A percentile compares a stretch with the other conserved stretches of the same genome.
phyloP scores from a whole-genome alignment of 1,140 invertebrate genomes.

The Drosophila insularis region DNA sequence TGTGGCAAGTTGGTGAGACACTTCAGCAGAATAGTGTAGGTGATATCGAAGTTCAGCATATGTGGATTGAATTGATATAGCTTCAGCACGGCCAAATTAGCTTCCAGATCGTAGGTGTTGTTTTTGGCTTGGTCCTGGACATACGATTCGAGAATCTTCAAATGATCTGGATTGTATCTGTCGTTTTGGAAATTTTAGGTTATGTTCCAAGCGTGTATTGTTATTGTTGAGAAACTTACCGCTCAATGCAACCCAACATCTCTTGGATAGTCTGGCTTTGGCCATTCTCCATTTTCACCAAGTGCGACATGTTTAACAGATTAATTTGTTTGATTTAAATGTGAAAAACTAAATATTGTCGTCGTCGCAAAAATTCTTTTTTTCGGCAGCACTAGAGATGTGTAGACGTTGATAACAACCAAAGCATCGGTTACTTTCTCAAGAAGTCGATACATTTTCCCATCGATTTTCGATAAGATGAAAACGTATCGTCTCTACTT shows the following conservation, averaged over 20 bases:
- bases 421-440: neutral
- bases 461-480: neutral
- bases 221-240: constrained; percentile 82
- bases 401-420: neutral
- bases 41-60: constrained; percentile 92
- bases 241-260: constrained; percentile 89
- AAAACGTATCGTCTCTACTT: too few relatives aligned
- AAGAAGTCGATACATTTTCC: neutral
- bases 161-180: constrained; percentile 97
- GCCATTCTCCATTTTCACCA: constrained; percentile 85
- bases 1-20: constrained; percentile 98
- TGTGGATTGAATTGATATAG: constrained; percentile 97
- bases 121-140: constrained; percentile 96
- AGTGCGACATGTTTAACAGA: constrained; percentile 63
- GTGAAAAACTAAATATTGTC: constrained; percentile 9
- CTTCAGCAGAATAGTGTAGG: constrained; percentile 93
- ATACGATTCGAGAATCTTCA: constrained; percentile 94
- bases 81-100: constrained; percentile 95
- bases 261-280: constrained; percentile 87
- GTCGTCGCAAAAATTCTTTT: neutral
- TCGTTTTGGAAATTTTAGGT: constrained; percentile 63
- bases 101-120: constrained; percentile 97
- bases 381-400: neutral
- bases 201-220: constrained; percentile 31
- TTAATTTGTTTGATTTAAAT: constrained; percentile 16